Evolutionary conservation across 2,113 vertebrate genomes (phyloP), one percentile per base, ranked within the genome.

Genomic region (Atlantisia rogersi): DNA sequence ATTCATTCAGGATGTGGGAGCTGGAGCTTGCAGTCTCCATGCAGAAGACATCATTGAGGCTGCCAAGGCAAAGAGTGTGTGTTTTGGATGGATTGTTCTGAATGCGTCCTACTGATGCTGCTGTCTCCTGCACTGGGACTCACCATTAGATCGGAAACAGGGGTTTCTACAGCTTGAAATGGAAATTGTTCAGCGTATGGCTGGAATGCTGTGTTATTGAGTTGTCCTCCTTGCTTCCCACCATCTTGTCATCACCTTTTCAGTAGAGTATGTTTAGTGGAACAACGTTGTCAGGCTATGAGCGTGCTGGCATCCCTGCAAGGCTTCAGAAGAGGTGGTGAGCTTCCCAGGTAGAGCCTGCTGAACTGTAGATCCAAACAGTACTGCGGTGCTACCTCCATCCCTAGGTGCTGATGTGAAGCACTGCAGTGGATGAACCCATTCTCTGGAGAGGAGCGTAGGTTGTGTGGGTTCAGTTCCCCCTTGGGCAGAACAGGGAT

Each of bases 371-470:
- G 83, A 64, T 78, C 13, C 59, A 48, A 37, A 6, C 25, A 29
- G 64, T 2, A 1, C 32, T 1, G 2, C 0, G 2, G 3, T 64
- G 31, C 63, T 55, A 1, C n/a, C 56, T 10, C 12, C 19, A 37
- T 75, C 37, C 37, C 0, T 0, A 18, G 65, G 56, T 7, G 3
- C 62, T 81, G 46, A 42, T n/a, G n/a, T 0, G 0, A 12, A 25
- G 12, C 1, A 0, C 13, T 39, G 56, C 2, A 11, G n/a, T 86
- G n/a, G 65, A 31, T 0, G 2, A 67, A 64, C 52, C 40, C 1
- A 5, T 31, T 70, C 52, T 75, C n/a, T 1, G 0, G 24, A 56
- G 74, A 48, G 62, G 62, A 4, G 11, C 67, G 77, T 31, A 59
- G n/a, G 46, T 18, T 81, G 52, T 39, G 42, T 82, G 78, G 39